A percentile compares a stretch with the other conserved stretches of the same genome.
Evolutionary conservation across 2,888 invertebrate species (phyloP).

Genomic region (Tetranychus truncatus): DNA sequence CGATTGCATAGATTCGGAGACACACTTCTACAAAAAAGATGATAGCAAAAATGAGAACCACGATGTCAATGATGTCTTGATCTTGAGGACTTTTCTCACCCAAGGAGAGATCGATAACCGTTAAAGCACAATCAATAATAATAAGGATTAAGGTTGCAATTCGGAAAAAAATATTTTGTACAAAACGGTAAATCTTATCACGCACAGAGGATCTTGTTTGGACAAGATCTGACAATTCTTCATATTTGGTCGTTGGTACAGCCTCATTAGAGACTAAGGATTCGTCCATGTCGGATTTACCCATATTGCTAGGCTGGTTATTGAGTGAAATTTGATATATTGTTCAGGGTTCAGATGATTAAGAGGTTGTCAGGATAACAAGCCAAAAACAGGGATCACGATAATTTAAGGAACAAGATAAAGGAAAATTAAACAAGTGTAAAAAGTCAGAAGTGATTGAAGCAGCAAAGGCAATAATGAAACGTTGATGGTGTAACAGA

Average conservation of each 20-base stretch:
- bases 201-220: neutral
- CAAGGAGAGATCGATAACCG: constrained; percentile 24
- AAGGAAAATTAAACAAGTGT: too few relatives aligned
- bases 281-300: constrained; percentile 3
- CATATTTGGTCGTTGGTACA: neutral
- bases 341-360: neutral
- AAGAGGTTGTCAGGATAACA: neutral
- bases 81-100: constrained; percentile 18
- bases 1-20: constrained; percentile 33
- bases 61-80: constrained; percentile 28
- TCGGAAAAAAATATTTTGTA: constrained; percentile 21
- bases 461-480: too few relatives aligned
- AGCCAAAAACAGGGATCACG: too few relatives aligned
- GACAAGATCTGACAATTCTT: neutral
- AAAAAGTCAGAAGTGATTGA: too few relatives aligned
- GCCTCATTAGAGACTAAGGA: neutral
- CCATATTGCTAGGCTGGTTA: neutral
- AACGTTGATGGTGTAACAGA: too few relatives aligned
- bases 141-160: constrained; percentile 25
- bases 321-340: neutral
- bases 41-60: constrained; percentile 33
- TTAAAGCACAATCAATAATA: constrained; percentile 24
- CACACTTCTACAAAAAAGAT: constrained; percentile 35
- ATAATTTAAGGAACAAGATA: too few relatives aligned
- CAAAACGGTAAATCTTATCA: constrained; percentile 17